phyloP scores from a whole-genome alignment of 30 jellyfish, hydroid and myxozoan species.

The Catostylus mosaicus region DNA sequence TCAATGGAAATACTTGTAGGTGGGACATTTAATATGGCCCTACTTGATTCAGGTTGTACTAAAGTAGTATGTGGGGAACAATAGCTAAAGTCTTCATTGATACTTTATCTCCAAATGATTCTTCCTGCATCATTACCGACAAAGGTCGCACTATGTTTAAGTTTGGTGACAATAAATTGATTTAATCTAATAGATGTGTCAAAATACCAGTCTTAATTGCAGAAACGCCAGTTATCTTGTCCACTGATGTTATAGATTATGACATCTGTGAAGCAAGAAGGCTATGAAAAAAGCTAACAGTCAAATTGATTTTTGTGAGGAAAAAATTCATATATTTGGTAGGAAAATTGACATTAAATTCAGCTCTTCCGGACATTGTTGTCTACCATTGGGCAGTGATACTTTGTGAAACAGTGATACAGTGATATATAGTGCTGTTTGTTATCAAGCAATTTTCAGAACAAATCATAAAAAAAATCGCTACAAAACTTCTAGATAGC shows the following conservation, averaged over 20 bases:
- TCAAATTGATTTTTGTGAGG: conserved; percentile 35
- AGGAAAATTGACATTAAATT: conserved; percentile 6
- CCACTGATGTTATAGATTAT: too few relatives aligned
- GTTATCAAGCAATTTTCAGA: not conserved
- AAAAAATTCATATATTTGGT: conserved; percentile 47
- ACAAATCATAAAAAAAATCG: not conserved
- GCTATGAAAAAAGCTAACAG: conserved; percentile 55
- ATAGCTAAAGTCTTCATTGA: conserved; percentile 45
- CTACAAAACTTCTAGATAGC: not conserved
- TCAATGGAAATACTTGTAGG: conserved; percentile 38
- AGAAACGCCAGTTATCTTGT: too few relatives aligned
- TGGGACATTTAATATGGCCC: conserved; percentile 44
- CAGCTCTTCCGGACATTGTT: conserved; percentile 44
- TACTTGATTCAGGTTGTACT: conserved; percentile 55
- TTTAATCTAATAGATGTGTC: not conserved
- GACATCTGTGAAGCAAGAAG: conserved; percentile 14
- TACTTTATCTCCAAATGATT: not conserved
- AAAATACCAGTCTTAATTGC: conserved; percentile 24
- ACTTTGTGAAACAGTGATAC: not conserved
- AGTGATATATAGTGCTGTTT: not conserved
- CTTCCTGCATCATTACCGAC: not conserved
- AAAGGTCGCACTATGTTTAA: conserved; percentile 16
- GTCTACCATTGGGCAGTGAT: conserved; percentile 10
- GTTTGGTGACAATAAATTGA: conserved; percentile 35
- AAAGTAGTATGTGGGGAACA: conserved; percentile 54